phyloP scores from a whole-genome alignment of 2,797 vertebrate species.

The Mus caroli region DNA sequence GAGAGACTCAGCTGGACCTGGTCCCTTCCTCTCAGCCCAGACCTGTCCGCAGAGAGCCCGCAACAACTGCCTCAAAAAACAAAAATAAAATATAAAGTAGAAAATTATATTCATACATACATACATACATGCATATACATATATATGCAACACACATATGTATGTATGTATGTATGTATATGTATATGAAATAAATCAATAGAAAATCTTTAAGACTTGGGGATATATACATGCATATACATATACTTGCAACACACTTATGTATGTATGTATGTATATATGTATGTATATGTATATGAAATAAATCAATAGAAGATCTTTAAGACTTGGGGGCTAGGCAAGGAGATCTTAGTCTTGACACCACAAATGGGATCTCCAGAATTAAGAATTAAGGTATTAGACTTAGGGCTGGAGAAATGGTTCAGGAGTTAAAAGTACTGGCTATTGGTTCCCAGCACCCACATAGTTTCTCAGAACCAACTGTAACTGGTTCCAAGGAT shows the following conservation, averaged over 20 bases:
- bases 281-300: no score
- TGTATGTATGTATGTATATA: no score
- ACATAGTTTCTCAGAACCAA: neutral
- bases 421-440: neutral
- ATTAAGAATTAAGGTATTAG: neutral
- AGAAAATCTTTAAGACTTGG: no score
- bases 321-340: neutral
- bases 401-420: neutral
- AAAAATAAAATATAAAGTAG: neutral
- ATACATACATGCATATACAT: no score
- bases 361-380: neutral
- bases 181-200: no score
- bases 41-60: no score
- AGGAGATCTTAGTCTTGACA: neutral
- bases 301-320: neutral
- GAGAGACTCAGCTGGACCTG: no score
- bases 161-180: no score
- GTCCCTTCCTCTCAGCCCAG: no score
- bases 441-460: neutral
- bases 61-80: neutral
- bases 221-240: no score
- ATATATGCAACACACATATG: no score
- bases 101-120: neutral
- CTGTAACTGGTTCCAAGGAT: neutral
- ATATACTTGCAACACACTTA: no score